phyloP scores from a whole-genome alignment of 2,113 vertebrate species.

The Pollachius pollachius region DNA sequence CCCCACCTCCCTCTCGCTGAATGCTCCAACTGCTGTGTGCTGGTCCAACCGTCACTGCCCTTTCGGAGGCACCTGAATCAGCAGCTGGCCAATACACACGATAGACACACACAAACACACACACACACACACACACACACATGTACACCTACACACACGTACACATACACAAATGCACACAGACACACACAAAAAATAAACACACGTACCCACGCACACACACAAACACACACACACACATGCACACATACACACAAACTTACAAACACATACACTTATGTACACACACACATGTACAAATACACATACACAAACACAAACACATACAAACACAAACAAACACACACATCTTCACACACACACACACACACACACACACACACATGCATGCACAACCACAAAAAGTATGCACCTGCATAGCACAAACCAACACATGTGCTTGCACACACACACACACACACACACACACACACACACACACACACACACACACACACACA shows the following conservation, averaged over 20 bases:
- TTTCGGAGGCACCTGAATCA: constrained; percentile 20
- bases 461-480: constrained; percentile 8
- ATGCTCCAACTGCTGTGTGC: background rate
- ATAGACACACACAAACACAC: background rate
- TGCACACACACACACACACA: background rate
- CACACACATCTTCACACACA: background rate
- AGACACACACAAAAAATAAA: constrained; percentile 21
- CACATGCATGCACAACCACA: background rate
- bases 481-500: constrained; percentile 1
- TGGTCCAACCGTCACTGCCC: constrained; percentile 15
- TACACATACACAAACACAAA: no score
- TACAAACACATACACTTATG: background rate
- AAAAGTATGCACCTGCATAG: no score
- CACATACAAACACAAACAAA: background rate
- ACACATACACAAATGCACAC: constrained; percentile 9
- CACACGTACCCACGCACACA: background rate
- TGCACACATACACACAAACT: background rate
- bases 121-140: background rate
- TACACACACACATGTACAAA: background rate
- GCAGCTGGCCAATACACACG: constrained; percentile 8
- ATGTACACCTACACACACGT: background rate
- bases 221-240: constrained; percentile 2
- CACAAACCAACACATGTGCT: background rate
- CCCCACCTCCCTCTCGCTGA: background rate
- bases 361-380: background rate